phyloP scores from a whole-genome alignment of 2,888 invertebrate genomes.

The Trichopoda pennipes region DNA sequence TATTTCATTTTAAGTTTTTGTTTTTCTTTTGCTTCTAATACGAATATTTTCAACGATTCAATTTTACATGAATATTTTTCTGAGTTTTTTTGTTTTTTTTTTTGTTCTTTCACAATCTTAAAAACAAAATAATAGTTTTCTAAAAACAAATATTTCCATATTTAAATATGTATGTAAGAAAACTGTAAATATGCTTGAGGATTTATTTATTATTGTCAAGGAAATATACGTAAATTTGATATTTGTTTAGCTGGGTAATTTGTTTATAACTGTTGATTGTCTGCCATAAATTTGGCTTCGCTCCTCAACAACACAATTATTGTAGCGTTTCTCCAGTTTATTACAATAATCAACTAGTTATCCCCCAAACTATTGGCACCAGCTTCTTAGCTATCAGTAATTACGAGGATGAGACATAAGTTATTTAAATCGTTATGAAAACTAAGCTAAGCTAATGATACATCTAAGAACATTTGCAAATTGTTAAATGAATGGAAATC shows the following conservation, averaged over 20 bases:
- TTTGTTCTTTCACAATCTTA: neutral
- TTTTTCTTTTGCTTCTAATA: neutral
- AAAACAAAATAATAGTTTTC: constrained; percentile 55
- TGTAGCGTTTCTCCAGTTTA: neutral
- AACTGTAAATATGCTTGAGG: constrained; percentile 19
- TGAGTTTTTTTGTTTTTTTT: neutral
- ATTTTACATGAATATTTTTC: constrained; percentile 11
- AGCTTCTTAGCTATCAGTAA: no score
- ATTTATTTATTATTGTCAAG: constrained; percentile 6
- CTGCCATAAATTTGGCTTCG: neutral
- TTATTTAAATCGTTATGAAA: no score
- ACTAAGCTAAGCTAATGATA: no score
- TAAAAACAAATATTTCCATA: constrained; percentile 46
- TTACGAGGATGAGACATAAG: no score
- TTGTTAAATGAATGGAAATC: no score
- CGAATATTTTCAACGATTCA: constrained; percentile 39
- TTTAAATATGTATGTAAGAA: constrained; percentile 18
- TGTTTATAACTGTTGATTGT: constrained; percentile 29
- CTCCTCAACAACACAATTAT: neutral
- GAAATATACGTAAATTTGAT: neutral
- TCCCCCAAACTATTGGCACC: neutral
- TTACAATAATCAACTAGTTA: neutral
- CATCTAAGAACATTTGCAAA: no score
- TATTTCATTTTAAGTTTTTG: constrained; percentile 29
- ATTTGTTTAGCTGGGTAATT: neutral